Base-by-base conservation (phyloP, 2,888 invertebrate genomes). In the Polietes domitor region DNA sequence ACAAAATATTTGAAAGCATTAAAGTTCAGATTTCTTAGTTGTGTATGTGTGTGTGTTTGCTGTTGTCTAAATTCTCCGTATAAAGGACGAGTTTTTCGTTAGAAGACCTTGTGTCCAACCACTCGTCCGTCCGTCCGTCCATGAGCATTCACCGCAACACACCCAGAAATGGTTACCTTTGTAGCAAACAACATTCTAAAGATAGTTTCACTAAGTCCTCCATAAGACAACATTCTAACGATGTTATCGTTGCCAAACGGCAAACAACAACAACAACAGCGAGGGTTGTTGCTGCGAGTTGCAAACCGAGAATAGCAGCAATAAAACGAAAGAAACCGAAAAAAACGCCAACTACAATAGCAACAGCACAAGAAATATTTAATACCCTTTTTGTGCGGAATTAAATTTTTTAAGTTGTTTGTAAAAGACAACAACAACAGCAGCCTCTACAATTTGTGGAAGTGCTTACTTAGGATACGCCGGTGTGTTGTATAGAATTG, bases 391-490 rank as follows among this genome's bases (percentile, higher is more conserved):
- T 50, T 70, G 58, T 37, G 28, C 10, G n/a, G 71, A 61, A 77
- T 74, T 79, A 68, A 74, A 72, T 70, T 61, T 70, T 58, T 77
- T 63, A 32, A 61, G 58, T 47, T 79, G n/a, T 9, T 74, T 47
- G 47, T 47, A n/a, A 37, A 58, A 58, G n/a, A 37, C 32, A 55
- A 68, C 28, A 72, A 43, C 80, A 50, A 17, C 37, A 79, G 41
- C 70, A 41, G 55, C 73, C 65, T 32, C 7, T 19, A 58, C 15
- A 58, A 58, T 24, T 26, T 24, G 9, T 58, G 24, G 26, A 24
- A 24, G 24, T 53, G 1, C 6, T 5, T 53, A 21, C 21, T 21
- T 53, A 2, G 17, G 47, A 47, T 41, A 2, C n/a, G 2, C 37
- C 12, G 37, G 4, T 1, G 37, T 37, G 1, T n/a, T 47, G 47